phyloP scores from a whole-genome alignment of 2,888 invertebrate species.

The Rhodophaea formosa region DNA sequence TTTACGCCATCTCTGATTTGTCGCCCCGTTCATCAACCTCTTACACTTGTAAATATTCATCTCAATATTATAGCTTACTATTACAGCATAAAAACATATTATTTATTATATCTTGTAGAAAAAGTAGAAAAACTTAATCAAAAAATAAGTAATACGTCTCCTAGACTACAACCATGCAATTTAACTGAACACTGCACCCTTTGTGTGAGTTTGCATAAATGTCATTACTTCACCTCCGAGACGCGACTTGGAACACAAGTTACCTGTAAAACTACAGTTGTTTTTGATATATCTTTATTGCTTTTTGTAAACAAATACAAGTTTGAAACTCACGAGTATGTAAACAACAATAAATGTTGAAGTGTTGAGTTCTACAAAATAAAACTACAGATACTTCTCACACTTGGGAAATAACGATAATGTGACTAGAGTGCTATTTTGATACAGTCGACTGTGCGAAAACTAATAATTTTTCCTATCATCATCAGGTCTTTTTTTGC shows the following conservation, averaged over 20 bases:
- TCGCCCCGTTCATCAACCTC: too few relatives aligned
- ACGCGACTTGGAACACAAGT: conserved; percentile 9
- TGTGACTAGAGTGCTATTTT: too few relatives aligned
- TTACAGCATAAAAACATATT: too few relatives aligned
- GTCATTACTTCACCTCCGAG: conserved; percentile 21
- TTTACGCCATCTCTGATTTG: too few relatives aligned
- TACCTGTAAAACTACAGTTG: conserved; percentile 1
- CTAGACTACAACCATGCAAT: conserved; percentile 16
- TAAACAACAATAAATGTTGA: background rate
- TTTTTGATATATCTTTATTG: conserved; percentile 9
- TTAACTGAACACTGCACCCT: conserved; percentile 20
- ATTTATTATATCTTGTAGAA: too few relatives aligned
- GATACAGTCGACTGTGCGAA: too few relatives aligned
- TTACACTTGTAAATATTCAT: too few relatives aligned
- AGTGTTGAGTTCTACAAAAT: background rate
- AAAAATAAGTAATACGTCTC: background rate
- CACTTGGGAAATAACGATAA: too few relatives aligned
- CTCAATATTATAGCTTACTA: too few relatives aligned
- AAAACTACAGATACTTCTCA: background rate
- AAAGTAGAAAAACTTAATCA: too few relatives aligned
- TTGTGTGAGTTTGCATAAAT: conserved; percentile 20
- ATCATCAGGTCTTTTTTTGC: too few relatives aligned
- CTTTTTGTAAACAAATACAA: conserved; percentile 7
- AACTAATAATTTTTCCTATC: too few relatives aligned
- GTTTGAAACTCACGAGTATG: background rate